Percentiles rank a stretch among this genome's conserved stretches.
phyloP scores from a whole-genome alignment of 2,797 vertebrate species.

The Hirundo rustica region DNA sequence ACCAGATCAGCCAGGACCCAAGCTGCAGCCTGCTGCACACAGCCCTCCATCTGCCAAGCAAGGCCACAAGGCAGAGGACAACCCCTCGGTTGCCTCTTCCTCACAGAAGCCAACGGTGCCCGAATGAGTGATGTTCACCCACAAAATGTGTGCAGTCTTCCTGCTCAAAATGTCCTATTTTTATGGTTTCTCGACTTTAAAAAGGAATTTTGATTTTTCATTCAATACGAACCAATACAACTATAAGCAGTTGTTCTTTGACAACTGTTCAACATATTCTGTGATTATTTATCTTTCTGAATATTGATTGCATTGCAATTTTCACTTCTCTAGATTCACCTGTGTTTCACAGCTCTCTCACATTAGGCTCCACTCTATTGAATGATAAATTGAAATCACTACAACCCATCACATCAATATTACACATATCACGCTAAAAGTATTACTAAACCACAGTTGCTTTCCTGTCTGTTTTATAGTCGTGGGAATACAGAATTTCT shows the following conservation, averaged over 20 bases:
- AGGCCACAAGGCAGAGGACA: background rate
- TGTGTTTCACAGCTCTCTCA: background rate
- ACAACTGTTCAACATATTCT: background rate
- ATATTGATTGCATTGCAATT: background rate
- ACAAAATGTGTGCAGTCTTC: background rate
- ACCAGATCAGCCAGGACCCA: no score
- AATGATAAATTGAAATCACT: background rate
- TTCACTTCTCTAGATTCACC: background rate
- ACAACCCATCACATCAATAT: background rate
- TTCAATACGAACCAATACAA: background rate
- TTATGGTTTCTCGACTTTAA: background rate
- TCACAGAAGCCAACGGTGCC: background rate
- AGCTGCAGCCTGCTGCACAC: background rate
- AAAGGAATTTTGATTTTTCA: background rate
- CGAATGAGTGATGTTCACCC: background rate
- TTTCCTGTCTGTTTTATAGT: background rate
- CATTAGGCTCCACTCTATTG: background rate
- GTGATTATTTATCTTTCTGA: background rate
- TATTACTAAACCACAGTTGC: background rate
- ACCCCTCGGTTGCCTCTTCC: accelerated
- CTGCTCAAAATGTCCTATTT: background rate
- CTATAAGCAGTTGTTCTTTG: background rate
- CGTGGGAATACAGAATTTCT: background rate
- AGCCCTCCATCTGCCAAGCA: background rate
- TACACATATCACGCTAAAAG: background rate